Percentiles rank a stretch among this genome's conserved stretches.
These are phyloP conservation scores for Spea multiplicata DNA, from an alignment of 2,113 vertebrate species.

Conservation along the genomic window DNA sequence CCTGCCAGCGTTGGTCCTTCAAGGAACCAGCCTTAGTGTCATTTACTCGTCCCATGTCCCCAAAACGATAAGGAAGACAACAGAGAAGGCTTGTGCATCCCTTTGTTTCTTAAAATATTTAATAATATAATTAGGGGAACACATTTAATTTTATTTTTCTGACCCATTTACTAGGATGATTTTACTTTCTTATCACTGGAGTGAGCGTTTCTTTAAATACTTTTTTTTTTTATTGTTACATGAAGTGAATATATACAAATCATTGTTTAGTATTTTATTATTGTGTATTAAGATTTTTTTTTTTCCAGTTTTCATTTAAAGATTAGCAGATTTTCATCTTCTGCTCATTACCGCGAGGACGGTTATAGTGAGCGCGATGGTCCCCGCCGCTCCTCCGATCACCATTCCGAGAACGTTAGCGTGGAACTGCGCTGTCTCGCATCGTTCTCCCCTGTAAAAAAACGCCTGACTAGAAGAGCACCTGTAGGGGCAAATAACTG, in stretches of 20 bases:
- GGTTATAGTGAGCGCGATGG: constrained; percentile 53
- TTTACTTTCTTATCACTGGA: not conserved
- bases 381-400: constrained; percentile 55
- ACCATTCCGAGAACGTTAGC: constrained; percentile 59
- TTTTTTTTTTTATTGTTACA: not conserved
- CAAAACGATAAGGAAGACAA: too few species aligned
- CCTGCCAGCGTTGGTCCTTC: too few species aligned
- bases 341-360: constrained; percentile 53
- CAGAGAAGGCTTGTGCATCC: too few species aligned
- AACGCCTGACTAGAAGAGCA: constrained; percentile 63
- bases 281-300: not conserved
- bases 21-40: too few species aligned
- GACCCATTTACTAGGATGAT: too few species aligned
- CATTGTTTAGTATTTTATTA: not conserved
- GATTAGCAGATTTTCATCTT: constrained; percentile 42
- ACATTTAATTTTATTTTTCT: too few species aligned
- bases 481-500: constrained; percentile 52
- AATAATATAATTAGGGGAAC: too few species aligned
- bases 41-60: too few species aligned
- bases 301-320: not conserved
- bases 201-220: not conserved
- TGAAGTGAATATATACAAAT: not conserved
- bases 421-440: constrained; percentile 61
- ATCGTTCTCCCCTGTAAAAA: constrained; percentile 65
- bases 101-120: too few species aligned